These are phyloP conservation scores for Trachythela sp. DNA, from an alignment of 64 coral and sea anemone genomes.

Conservation along the genomic window DNA sequence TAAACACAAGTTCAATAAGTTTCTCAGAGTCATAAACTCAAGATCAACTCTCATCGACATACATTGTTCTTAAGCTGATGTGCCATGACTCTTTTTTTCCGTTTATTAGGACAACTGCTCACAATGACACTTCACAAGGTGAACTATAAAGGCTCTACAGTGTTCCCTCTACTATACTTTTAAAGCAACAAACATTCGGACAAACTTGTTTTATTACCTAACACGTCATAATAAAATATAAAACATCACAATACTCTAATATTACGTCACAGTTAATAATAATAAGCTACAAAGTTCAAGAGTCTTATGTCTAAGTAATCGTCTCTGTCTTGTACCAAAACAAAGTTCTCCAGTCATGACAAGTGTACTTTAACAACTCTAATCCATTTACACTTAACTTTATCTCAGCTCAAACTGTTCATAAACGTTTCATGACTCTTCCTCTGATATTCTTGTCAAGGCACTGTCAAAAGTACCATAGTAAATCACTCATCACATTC, in stretches of 20 bases:
- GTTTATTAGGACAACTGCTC: not conserved
- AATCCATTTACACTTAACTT: constrained; percentile 30
- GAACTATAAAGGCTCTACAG: not conserved
- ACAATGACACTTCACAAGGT: not conserved
- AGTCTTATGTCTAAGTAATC: constrained; percentile 22
- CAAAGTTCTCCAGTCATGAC: constrained; percentile 27
- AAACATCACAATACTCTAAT: not conserved
- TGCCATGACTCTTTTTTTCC: not conserved
- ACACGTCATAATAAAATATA: not conserved
- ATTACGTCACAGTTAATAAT: not conserved
- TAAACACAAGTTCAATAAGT: constrained; percentile 35
- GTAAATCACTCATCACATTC: constrained; percentile 29
- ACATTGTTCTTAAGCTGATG: constrained; percentile 19
- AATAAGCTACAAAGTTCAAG: not conserved
- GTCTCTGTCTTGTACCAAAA: constrained; percentile 37
- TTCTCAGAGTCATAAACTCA: constrained; percentile 16
- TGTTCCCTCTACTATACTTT: constrained; percentile 12
- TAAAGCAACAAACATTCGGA: constrained; percentile 28
- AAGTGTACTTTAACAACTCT: constrained; percentile 37
- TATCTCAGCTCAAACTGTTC: constrained; percentile 22
- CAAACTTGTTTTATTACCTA: constrained; percentile 24
- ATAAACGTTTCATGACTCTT: constrained; percentile 26
- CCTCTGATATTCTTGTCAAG: constrained; percentile 30
- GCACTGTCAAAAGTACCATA: constrained; percentile 22
- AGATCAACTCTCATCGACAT: constrained; percentile 24